Base-by-base conservation (phyloP, 2,113 vertebrate genomes). In the Lutjanus erythropterus region DNA sequence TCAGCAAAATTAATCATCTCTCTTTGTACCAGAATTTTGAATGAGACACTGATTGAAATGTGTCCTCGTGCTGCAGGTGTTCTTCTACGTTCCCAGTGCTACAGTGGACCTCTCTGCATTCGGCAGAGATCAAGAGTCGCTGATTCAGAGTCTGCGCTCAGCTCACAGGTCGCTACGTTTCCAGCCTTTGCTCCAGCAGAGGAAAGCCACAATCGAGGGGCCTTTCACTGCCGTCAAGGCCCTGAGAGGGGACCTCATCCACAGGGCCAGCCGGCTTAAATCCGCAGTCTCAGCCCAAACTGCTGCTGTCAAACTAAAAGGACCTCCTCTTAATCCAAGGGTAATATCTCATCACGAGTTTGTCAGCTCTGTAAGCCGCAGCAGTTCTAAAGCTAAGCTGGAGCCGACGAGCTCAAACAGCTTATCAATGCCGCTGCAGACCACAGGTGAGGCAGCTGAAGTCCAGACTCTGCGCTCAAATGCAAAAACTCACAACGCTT, bases 111-210 rank as follows among this genome's bases (percentile, higher is more conserved):
- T 92, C 29, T 91, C 88, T 0, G 6, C 58, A 1, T 89, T 88
- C 11, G 50, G 71, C 27, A 2, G 46, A 6, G 59, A 88, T 53
- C 67, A 3, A 0, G 23, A 18, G 0, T 8, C 11, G 0, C 35
- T 89, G 44, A 76, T 87, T 5, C 19, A 47, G 53, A 73, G 53
- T 6, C 78, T 92, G 44, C 83, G 8, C 18, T 71, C 81, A 1
- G 25, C 39, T 39, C 81, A 91, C 80, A 82, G 89, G 50, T 90
- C 90, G 0, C 56, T 91, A 7, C 74, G 21, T 19, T 85, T 90
- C 69, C 53, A 12, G 56, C 25, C 37, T 65, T 25, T 42, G 6
- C 44, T 5, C 8, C 5, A 23, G 9, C 11, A 39, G 31, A 62
- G 42, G 2, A 52, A 60, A 42, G 83, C 33, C 4, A 10, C 10